phyloP scores from a whole-genome alignment of 2,113 vertebrate species.

The Semicossyphus pulcher region DNA sequence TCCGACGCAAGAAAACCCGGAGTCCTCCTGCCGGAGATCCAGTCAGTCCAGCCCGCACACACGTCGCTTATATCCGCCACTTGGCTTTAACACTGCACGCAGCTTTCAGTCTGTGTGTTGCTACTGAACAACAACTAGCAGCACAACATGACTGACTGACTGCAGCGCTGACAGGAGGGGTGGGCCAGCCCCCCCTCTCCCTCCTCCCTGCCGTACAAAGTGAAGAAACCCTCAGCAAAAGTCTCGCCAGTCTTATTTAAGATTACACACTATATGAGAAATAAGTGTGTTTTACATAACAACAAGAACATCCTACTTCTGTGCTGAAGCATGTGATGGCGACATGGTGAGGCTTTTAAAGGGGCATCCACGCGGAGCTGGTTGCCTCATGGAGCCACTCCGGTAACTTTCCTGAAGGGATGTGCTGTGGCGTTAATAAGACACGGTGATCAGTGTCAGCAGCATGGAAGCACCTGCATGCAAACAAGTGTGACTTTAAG shows the following conservation, averaged over 20 bases:
- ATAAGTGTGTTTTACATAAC: slow-evolving; percentile 59
- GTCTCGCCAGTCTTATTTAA: slow-evolving; percentile 11
- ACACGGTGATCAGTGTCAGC: slow-evolving; percentile 4
- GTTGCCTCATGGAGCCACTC: slow-evolving; percentile 1
- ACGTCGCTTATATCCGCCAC: slow-evolving; percentile 65
- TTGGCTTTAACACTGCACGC: slow-evolving; percentile 47
- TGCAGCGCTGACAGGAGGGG: slow-evolving; percentile 53
- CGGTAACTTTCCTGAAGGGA: slow-evolving; percentile 40
- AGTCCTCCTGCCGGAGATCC: slow-evolving; percentile 6
- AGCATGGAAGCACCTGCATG: slow-evolving; percentile 34
- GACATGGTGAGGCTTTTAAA: slow-evolving; percentile 78
- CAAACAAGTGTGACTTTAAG: not conserved
- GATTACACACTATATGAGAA: not conserved
- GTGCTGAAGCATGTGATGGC: slow-evolving; percentile 74
- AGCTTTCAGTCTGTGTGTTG: slow-evolving; percentile 62
- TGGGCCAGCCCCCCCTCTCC: slow-evolving; percentile 3
- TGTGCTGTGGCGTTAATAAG: slow-evolving; percentile 27
- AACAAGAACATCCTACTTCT: slow-evolving; percentile 65
- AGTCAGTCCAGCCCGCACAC: slow-evolving; percentile 8
- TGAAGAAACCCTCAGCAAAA: slow-evolving; percentile 31
- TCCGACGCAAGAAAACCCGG: not conserved
- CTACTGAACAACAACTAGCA: slow-evolving; percentile 72
- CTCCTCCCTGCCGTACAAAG: slow-evolving; percentile 31
- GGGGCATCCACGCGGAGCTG: slow-evolving; percentile 69
- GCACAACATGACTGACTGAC: slow-evolving; percentile 56